Percentiles rank a stretch among this genome's conserved stretches.
Conservation (phyloP, 2,797 vertebrate species). For the Paratrypauchen microcephalus region DNA sequence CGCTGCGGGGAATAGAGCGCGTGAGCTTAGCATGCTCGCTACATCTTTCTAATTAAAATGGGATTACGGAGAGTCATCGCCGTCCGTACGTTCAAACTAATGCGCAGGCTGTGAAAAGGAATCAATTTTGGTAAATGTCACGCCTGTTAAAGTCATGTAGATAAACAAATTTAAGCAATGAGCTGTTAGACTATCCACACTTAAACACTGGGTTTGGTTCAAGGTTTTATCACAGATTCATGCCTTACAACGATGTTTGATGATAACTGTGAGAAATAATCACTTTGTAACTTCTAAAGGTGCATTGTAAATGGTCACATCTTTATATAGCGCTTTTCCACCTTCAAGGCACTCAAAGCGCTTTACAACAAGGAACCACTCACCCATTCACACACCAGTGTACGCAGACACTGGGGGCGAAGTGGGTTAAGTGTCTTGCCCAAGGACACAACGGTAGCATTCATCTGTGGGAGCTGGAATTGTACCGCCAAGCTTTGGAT, state of each 20-base stretch:
- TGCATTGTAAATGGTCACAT: too few species aligned
- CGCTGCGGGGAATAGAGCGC: conserved; percentile 85
- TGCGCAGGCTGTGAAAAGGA: conserved; percentile 73
- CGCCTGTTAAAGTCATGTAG: conserved; percentile 77
- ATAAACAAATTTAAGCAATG: conserved; percentile 66
- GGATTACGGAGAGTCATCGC: conserved; percentile 88
- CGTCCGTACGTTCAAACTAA: conserved; percentile 88
- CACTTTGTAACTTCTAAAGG: not conserved
- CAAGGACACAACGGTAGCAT: too few species aligned
- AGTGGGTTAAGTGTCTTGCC: too few species aligned
- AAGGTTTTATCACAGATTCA: conserved; percentile 16
- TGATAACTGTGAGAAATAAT: conserved; percentile 53
- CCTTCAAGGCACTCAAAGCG: too few species aligned
- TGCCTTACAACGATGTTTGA: conserved; percentile 59
- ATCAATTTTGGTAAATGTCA: conserved; percentile 91
- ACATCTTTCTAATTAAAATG: conserved; percentile 97
- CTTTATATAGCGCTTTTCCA: too few species aligned
- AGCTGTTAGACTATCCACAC: conserved; percentile 32
- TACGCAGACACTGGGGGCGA: too few species aligned
- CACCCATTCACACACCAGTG: too few species aligned
- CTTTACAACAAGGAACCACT: too few species aligned
- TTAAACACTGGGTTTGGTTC: conserved; percentile 2
- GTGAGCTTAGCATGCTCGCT: conserved; percentile 76
- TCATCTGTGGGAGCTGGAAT: too few species aligned
- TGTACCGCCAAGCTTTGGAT: too few species aligned